Evolutionary conservation across 2,113 vertebrate species (phyloP).

Genomic region (Spea bombifrons): DNA sequence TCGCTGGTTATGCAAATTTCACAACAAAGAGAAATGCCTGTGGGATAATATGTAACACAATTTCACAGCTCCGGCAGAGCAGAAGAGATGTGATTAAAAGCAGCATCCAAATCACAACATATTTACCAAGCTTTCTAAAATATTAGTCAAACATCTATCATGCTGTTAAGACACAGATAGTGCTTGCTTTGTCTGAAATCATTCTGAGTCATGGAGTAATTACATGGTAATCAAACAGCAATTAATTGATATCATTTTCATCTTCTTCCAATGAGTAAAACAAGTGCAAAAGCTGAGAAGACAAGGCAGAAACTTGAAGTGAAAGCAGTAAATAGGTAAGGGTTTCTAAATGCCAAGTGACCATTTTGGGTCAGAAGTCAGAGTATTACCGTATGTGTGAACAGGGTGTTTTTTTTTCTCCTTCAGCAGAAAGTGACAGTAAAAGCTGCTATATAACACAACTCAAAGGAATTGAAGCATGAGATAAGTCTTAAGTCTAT

Average conservation of each 20-base stretch:
- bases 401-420: too few species aligned
- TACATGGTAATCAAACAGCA: constrained; percentile 69
- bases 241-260: constrained; percentile 69
- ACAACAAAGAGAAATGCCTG: constrained; percentile 8
- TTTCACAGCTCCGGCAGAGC: constrained; percentile 20
- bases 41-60: constrained; percentile 14
- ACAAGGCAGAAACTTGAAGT: constrained; percentile 43
- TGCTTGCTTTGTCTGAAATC: constrained; percentile 62
- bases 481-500: too few species aligned
- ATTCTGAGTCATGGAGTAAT: constrained; percentile 67
- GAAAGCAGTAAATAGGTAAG: not conserved
- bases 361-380: not conserved
- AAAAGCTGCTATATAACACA: too few species aligned
- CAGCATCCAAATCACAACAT: constrained; percentile 57
- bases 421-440: too few species aligned
- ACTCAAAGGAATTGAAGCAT: too few species aligned
- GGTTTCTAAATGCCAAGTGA: not conserved
- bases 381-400: too few species aligned
- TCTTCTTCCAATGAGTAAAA: constrained; percentile 61
- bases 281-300: constrained; percentile 58
- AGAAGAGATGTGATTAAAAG: constrained; percentile 43
- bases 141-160: constrained; percentile 68
- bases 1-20: not conserved
- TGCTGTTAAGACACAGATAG: constrained; percentile 60
- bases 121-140: constrained; percentile 65